These are phyloP conservation scores for Acomys russatus DNA, from an alignment of 2,797 vertebrate species.

Conservation along the genomic window DNA sequence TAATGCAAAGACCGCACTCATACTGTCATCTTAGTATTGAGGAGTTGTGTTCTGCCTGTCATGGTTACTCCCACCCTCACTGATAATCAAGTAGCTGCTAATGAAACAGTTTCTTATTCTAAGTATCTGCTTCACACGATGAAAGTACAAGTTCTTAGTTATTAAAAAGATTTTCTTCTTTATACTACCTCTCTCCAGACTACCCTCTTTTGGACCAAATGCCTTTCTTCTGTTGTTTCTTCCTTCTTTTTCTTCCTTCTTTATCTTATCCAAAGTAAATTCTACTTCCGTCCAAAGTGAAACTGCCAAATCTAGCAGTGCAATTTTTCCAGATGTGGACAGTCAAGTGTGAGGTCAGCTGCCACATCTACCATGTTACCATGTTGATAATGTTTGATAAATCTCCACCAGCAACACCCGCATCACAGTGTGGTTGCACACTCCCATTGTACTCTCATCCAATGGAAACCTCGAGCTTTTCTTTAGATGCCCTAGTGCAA, in stretches of 20 bases:
- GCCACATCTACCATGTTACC: not conserved
- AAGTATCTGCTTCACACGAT: not conserved
- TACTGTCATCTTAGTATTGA: not conserved
- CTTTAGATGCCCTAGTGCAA: not conserved
- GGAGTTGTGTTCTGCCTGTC: accelerated
- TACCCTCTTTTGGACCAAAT: not conserved
- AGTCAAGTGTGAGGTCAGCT: not conserved
- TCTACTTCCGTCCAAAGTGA: not conserved
- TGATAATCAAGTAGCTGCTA: not conserved
- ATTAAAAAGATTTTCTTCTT: not conserved
- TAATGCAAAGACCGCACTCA: not conserved
- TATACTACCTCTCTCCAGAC: accelerated
- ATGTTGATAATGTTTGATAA: not conserved
- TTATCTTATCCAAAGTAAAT: not conserved
- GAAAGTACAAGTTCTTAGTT: not conserved
- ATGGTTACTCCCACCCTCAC: not conserved
- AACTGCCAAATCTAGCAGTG: not conserved
- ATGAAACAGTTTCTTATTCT: not conserved
- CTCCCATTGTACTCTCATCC: not conserved
- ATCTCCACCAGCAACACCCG: not conserved
- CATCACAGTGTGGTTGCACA: not conserved
- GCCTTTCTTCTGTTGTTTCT: not conserved
- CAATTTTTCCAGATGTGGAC: not conserved
- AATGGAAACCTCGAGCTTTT: not conserved
- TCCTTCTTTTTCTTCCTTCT: not conserved